These are phyloP conservation scores for Drosophila pullipes DNA, from an alignment of 2,888 invertebrate species.

Conservation along the genomic window DNA sequence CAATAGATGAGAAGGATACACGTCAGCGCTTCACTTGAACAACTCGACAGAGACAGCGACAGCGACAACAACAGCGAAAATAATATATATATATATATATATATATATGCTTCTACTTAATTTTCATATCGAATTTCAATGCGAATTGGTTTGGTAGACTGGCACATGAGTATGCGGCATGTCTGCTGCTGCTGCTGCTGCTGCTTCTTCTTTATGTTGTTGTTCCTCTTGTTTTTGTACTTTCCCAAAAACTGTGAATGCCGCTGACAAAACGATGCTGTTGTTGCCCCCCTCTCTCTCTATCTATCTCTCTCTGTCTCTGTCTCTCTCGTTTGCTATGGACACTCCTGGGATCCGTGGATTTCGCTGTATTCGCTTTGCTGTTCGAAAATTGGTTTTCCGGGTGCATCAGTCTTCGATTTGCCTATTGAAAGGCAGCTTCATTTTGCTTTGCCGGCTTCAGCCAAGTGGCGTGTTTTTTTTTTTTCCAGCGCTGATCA, in stretches of 20 bases:
- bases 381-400: constrained; percentile 43
- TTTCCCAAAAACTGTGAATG: constrained; percentile 44
- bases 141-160: constrained; percentile 60
- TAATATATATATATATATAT: constrained; percentile 4
- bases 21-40: constrained; percentile 71
- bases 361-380: constrained; percentile 17
- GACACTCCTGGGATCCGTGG: background rate
- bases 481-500: constrained; percentile 32
- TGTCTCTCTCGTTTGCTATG: background rate
- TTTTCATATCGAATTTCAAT: constrained; percentile 79
- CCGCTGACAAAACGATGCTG: constrained; percentile 11
- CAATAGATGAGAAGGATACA: constrained; percentile 44
- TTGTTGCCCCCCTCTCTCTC: background rate
- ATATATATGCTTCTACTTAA: constrained; percentile 59
- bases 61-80: constrained; percentile 27
- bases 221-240: constrained; percentile 34
- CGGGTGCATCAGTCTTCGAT: constrained; percentile 60
- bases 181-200: constrained; percentile 20
- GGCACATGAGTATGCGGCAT: constrained; percentile 24
- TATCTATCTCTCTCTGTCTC: too few species aligned
- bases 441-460: constrained; percentile 28
- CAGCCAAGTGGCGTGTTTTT: constrained; percentile 56
- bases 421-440: constrained; percentile 58
- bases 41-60: constrained; percentile 51
- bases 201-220: constrained; percentile 7